phyloP scores from a whole-genome alignment of 2,797 vertebrate genomes.

The Limosa lapponica region DNA sequence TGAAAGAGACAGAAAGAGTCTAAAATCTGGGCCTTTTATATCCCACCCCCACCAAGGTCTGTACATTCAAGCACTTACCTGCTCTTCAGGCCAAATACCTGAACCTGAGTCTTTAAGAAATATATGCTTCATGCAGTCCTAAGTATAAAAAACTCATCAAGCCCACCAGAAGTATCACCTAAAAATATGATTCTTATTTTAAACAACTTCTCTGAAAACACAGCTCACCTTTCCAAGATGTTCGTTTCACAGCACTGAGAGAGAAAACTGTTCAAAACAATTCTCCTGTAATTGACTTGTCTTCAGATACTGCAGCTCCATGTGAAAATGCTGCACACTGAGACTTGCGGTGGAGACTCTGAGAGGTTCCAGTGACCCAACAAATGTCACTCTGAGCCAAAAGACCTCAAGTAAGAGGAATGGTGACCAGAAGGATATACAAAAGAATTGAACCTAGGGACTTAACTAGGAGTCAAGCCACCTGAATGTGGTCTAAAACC shows the following conservation, averaged over 20 bases:
- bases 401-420: not conserved
- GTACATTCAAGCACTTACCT: fast-evolving
- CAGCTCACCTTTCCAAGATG: not conserved
- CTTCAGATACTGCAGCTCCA: not conserved
- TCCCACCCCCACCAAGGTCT: not conserved
- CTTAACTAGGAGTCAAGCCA: not conserved
- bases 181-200: not conserved
- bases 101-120: not conserved
- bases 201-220: not conserved
- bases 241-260: not conserved
- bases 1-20: not conserved
- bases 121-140: not conserved
- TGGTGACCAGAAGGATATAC: not conserved
- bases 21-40: not conserved
- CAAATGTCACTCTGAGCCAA: not conserved
- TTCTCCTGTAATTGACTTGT: not conserved
- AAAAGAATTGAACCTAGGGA: not conserved
- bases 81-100: not conserved
- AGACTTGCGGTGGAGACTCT: not conserved
- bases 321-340: not conserved
- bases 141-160: not conserved
- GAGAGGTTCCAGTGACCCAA: not conserved
- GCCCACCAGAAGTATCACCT: not conserved
- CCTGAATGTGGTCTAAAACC: not conserved
- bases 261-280: not conserved